phyloP scores from a whole-genome alignment of 2,888 invertebrate species.

The Lithophane socia region DNA sequence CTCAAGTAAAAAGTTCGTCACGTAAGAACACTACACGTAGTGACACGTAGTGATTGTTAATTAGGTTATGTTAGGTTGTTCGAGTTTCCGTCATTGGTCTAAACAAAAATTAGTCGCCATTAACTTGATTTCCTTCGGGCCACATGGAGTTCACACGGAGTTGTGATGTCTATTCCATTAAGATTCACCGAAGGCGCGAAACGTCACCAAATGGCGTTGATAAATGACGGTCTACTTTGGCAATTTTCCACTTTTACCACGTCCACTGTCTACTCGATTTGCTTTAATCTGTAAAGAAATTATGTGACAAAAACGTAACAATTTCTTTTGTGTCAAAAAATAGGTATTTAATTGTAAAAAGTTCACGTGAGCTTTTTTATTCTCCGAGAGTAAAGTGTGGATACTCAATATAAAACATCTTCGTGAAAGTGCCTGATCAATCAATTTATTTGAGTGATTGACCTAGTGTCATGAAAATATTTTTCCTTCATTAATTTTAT shows the following conservation, averaged over 20 bases:
- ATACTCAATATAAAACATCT: conserved; percentile 37
- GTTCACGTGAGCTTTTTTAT: conserved; percentile 43
- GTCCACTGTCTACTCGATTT: conserved; percentile 74
- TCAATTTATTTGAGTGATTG: conserved; percentile 58
- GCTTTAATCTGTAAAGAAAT: conserved; percentile 75
- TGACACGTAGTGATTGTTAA: background rate
- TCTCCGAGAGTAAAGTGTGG: conserved; percentile 21
- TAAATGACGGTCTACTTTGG: conserved; percentile 80
- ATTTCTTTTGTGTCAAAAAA: conserved; percentile 57
- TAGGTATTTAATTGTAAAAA: conserved; percentile 40
- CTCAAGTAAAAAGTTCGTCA: background rate
- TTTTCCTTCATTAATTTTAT: conserved; percentile 56
- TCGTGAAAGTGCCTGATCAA: conserved; percentile 47
- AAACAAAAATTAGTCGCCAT: conserved; percentile 30
- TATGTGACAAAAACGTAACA: conserved; percentile 67
- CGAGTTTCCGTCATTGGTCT: background rate
- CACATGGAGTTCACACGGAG: conserved; percentile 61
- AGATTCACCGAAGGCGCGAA: conserved; percentile 78
- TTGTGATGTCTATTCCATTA: conserved; percentile 74
- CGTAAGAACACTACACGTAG: background rate
- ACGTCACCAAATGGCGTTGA: conserved; percentile 81
- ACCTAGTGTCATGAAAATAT: conserved; percentile 46
- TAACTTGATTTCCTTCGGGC: conserved; percentile 50
- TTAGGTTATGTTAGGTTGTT: background rate
- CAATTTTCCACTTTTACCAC: conserved; percentile 82